phyloP scores from a whole-genome alignment of 2,797 vertebrate species.

The Antrozous pallidus region DNA sequence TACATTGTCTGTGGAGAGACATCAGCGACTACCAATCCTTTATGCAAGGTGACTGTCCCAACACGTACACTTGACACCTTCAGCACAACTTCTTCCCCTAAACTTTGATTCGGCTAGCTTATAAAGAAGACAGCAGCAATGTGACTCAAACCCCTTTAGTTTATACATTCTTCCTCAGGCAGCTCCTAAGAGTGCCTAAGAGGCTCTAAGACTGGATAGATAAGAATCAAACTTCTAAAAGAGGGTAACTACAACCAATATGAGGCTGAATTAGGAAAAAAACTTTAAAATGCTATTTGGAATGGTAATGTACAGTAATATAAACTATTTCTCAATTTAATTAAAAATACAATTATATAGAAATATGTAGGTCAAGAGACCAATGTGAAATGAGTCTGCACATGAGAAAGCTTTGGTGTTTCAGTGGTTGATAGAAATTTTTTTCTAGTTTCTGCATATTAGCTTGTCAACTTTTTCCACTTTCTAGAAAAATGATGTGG shows the following conservation, averaged over 20 bases:
- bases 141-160: background rate
- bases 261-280: slow-evolving; percentile 19
- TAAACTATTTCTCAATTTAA: background rate
- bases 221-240: slow-evolving; percentile 20
- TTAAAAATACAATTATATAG: slow-evolving; percentile 2
- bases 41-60: background rate
- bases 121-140: slow-evolving; percentile 3
- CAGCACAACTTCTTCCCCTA: background rate
- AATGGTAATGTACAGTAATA: slow-evolving; percentile 7
- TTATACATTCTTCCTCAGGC: background rate
- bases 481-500: background rate
- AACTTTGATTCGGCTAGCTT: background rate
- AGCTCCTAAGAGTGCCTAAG: background rate
- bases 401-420: background rate
- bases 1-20: background rate
- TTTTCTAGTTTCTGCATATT: slow-evolving; percentile 8
- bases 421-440: background rate
- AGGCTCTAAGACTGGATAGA: background rate
- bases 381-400: background rate
- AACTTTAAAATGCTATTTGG: slow-evolving; percentile 11
- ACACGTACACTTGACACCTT: background rate
- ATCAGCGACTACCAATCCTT: background rate
- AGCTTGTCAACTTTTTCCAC: background rate
- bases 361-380: background rate
- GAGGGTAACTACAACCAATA: background rate